Percentiles rank a stretch among this genome's conserved stretches.
Evolutionary conservation across 2,888 invertebrate genomes (phyloP).

Genomic region (Eilema sororculum): DNA sequence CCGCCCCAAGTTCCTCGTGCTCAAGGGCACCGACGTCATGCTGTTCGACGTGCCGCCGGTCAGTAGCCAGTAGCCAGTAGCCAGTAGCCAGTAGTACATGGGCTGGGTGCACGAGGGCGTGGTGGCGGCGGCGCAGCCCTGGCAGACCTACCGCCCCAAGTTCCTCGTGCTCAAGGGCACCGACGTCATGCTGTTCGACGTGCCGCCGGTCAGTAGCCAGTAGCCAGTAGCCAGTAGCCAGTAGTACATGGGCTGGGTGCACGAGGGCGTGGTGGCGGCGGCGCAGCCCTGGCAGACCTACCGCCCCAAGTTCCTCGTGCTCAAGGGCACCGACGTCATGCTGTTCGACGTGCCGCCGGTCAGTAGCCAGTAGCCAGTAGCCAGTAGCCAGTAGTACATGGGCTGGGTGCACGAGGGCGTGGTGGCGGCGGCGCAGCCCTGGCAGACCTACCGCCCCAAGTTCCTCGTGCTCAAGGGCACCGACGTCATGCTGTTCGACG

Average conservation of each 20-base stretch:
- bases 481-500: constrained; percentile 97
- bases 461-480: constrained; percentile 98
- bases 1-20: constrained; percentile 95
- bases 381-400: constrained; percentile 93
- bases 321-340: constrained; percentile 97
- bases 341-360: constrained; percentile 98
- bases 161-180: constrained; percentile 98
- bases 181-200: constrained; percentile 97
- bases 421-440: constrained; percentile 93
- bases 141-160: constrained; percentile 97
- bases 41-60: constrained; percentile 98
- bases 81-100: constrained; percentile 93
- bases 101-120: constrained; percentile 99
- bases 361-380: constrained; percentile 80
- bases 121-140: constrained; percentile 93
- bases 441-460: constrained; percentile 97
- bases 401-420: constrained; percentile 99
- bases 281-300: constrained; percentile 97
- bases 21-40: constrained; percentile 97
- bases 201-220: constrained; percentile 93
- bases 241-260: constrained; percentile 98
- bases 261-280: constrained; percentile 94
- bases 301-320: constrained; percentile 95
- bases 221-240: no score
- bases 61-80: constrained; percentile 80